Percentiles rank a stretch among this genome's conserved stretches.
Conservation (phyloP, 2,888 invertebrate species). For the Drosophila trichaetosa region DNA sequence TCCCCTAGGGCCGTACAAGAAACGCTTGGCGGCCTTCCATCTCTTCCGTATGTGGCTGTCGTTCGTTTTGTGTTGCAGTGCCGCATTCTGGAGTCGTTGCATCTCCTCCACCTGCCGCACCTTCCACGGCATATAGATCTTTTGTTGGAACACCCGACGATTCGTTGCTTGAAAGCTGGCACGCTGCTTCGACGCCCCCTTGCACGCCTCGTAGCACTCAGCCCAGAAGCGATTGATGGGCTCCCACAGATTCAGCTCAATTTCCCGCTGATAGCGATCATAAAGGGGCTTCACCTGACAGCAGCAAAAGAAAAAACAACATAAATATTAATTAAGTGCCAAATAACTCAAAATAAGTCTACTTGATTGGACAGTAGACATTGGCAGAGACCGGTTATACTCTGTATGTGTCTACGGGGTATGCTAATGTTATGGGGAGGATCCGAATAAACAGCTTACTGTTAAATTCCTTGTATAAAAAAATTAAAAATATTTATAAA, state of each 20-base stretch:
- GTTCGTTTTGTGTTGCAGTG: slow-evolving; percentile 86
- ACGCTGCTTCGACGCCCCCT: slow-evolving; percentile 86
- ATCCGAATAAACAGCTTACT: neutral
- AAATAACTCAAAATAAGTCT: slow-evolving; percentile 5
- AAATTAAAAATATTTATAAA: neutral
- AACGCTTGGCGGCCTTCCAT: slow-evolving; percentile 87
- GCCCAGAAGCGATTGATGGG: slow-evolving; percentile 87
- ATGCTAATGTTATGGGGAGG: neutral
- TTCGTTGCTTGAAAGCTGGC: slow-evolving; percentile 87
- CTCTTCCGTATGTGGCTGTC: slow-evolving; percentile 85
- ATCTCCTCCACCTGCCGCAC: slow-evolving; percentile 86
- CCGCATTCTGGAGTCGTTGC: slow-evolving; percentile 85
- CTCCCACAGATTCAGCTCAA: slow-evolving; percentile 86
- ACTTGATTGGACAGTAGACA: slow-evolving; percentile 8
- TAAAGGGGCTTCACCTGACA: slow-evolving; percentile 86
- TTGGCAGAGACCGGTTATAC: slow-evolving; percentile 10
- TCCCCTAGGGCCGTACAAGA: slow-evolving; percentile 86
- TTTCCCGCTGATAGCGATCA: slow-evolving; percentile 86
- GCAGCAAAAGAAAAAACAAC: slow-evolving; percentile 16
- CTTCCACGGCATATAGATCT: slow-evolving; percentile 86
- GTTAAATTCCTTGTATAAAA: neutral
- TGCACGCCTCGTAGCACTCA: slow-evolving; percentile 87
- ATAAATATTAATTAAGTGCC: slow-evolving; percentile 5
- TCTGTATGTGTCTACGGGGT: neutral
- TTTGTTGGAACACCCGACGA: slow-evolving; percentile 86